A percentile compares a stretch with the other conserved stretches of the same genome.
These are phyloP conservation scores for Drosophila tanythrix DNA, from an alignment of 2,888 invertebrate species.

Conservation along the genomic window DNA sequence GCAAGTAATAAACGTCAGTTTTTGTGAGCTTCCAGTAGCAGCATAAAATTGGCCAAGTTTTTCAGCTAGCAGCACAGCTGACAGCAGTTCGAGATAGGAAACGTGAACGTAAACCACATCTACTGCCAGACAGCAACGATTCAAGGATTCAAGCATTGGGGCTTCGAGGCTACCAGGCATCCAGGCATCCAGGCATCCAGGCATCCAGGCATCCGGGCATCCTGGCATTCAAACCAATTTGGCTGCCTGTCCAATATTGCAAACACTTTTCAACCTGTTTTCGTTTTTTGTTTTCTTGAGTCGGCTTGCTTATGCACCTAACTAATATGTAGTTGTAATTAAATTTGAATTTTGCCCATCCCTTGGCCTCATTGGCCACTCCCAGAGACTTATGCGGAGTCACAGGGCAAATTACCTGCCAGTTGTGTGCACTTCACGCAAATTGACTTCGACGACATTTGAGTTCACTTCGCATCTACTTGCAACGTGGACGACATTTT, in stretches of 20 bases:
- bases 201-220: neutral
- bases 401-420: constrained; percentile 53
- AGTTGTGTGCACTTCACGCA: constrained; percentile 43
- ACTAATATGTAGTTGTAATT: constrained; percentile 77
- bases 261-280: constrained; percentile 13
- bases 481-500: constrained; percentile 44
- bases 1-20: constrained; percentile 76
- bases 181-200: neutral
- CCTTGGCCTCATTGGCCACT: constrained; percentile 10
- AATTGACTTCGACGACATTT: constrained; percentile 51
- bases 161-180: neutral
- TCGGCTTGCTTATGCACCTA: constrained; percentile 63
- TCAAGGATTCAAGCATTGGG: constrained; percentile 2
- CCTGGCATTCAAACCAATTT: constrained; percentile 52
- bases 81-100: constrained; percentile 50
- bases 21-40: constrained; percentile 52
- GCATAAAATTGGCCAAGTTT: constrained; percentile 73
- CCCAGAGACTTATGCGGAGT: constrained; percentile 28
- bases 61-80: constrained; percentile 54
- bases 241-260: constrained; percentile 61
- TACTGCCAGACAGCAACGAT: constrained; percentile 11
- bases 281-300: neutral
- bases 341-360: constrained; percentile 60
- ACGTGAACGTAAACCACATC: constrained; percentile 29
- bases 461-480: constrained; percentile 22